Conservation (phyloP, 1,140 invertebrate species). For the Dreissena polymorpha region DNA sequence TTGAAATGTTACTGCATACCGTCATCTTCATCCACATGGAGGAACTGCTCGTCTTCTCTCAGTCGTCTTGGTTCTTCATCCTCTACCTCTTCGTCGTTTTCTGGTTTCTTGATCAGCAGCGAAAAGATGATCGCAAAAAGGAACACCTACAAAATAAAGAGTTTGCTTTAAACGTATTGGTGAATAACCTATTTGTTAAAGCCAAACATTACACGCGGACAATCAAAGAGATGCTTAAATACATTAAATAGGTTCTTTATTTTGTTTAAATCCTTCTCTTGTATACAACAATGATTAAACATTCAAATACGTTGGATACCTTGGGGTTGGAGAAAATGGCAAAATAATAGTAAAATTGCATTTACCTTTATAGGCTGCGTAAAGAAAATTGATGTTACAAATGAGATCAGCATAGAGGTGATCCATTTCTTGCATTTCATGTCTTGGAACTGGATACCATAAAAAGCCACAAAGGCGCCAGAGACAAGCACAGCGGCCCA, state of each 20-base stretch:
- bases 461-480: conserved; percentile 81
- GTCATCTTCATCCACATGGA: conserved; percentile 65
- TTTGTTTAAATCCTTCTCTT: too few species aligned
- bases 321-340: too few species aligned
- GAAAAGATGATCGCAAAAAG: conserved; percentile 81
- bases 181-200: too few species aligned
- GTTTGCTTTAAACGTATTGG: too few species aligned
- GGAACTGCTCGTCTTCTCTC: conserved; percentile 70
- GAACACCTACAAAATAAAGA: conserved; percentile 79
- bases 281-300: too few species aligned
- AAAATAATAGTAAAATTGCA: too few species aligned
- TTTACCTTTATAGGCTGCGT: conserved; percentile 83
- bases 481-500: conserved; percentile 78
- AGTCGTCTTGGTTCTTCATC: conserved; percentile 78
- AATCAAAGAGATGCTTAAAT: too few species aligned
- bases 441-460: conserved; percentile 82
- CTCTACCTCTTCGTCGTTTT: conserved; percentile 80
- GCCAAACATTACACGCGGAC: too few species aligned
- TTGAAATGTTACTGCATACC: background rate
- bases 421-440: conserved; percentile 83
- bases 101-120: conserved; percentile 80
- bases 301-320: too few species aligned
- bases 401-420: conserved; percentile 82
- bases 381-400: conserved; percentile 82
- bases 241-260: too few species aligned